Conservation (phyloP, 2,113 vertebrate species). For the Nannospalax galili region DNA sequence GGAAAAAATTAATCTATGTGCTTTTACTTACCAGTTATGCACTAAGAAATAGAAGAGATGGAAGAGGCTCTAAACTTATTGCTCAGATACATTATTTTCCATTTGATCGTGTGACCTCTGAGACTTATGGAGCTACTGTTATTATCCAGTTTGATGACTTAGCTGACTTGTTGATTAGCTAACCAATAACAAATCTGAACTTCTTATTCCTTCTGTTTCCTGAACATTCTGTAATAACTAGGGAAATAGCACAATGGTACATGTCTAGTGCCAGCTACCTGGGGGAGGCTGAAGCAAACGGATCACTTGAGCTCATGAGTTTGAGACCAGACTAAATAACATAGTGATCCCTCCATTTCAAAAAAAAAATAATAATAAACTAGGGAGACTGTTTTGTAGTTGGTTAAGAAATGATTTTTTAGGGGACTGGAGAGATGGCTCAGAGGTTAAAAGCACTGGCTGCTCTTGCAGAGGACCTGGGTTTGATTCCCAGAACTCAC, state of each 20-base stretch:
- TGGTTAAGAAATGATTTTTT: not conserved
- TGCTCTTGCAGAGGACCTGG: no score
- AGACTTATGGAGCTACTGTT: not conserved
- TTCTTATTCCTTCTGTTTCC: conserved; percentile 31
- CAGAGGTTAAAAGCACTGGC: no score
- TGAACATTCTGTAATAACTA: not conserved
- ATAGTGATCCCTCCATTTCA: not conserved
- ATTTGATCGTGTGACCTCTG: not conserved
- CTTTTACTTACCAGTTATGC: not conserved
- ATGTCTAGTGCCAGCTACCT: not conserved
- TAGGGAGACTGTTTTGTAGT: not conserved
- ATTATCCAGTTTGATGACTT: not conserved
- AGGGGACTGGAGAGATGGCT: no score
- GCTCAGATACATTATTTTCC: not conserved
- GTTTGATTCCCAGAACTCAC: no score
- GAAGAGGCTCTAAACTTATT: not conserved
- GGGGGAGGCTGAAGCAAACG: not conserved
- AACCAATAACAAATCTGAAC: not conserved
- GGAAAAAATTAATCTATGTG: conserved; percentile 14
- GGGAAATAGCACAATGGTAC: not conserved
- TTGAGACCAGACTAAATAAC: not conserved
- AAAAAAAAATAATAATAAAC: not conserved
- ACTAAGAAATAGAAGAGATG: not conserved
- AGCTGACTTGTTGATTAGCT: conserved; percentile 1
- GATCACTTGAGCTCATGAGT: not conserved